A percentile compares a stretch with the other conserved stretches of the same genome.
Conservation (phyloP, 2,113 vertebrate species). For the Malurus elegans region DNA sequence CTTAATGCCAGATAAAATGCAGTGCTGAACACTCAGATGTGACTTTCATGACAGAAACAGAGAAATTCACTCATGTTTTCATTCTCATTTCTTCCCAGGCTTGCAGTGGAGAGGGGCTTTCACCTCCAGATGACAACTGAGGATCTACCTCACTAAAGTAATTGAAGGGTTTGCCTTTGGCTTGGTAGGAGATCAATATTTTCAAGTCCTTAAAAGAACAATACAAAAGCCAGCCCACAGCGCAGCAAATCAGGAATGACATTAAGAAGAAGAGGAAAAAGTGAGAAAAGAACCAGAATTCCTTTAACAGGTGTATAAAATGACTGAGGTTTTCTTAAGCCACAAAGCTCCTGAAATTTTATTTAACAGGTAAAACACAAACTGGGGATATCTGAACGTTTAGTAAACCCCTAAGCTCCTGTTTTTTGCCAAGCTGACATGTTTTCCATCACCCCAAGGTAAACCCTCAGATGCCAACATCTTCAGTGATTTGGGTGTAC, state of each 20-base stretch:
- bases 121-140: neutral
- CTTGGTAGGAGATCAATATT: neutral
- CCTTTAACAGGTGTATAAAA: neutral
- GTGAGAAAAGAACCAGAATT: neutral
- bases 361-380: neutral
- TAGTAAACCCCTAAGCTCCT: neutral
- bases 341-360: neutral
- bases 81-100: neutral
- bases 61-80: neutral
- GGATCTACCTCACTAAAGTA: neutral
- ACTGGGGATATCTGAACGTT: neutral
- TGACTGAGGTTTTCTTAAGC: neutral
- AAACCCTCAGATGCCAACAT: neutral
- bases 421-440: neutral
- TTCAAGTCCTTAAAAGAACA: neutral
- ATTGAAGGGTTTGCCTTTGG: neutral
- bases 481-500: neutral
- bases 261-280: neutral
- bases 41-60: neutral
- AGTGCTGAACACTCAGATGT: neutral
- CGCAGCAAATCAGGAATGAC: neutral
- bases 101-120: neutral
- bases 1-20: neutral
- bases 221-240: neutral
- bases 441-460: neutral